Base-by-base conservation (phyloP, 2,113 vertebrate species). In the Arothron firmamentum region DNA sequence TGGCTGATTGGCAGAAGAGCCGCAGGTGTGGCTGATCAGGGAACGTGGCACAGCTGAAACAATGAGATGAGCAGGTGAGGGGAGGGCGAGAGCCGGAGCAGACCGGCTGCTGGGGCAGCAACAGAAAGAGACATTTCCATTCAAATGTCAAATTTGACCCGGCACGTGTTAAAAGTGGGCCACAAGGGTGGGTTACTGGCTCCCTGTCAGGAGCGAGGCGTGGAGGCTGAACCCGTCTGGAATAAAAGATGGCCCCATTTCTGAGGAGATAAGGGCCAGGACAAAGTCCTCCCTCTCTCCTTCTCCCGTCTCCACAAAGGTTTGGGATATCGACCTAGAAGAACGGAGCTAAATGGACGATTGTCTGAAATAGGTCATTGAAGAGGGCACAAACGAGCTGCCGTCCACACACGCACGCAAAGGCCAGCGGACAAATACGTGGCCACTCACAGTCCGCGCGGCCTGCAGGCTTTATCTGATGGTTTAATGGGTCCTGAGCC, bases 281-380 rank as follows among this genome's bases (percentile, higher is more conserved):
- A 14, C 45, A 38, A 0, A 38, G 52, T 34, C 48, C 48, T 48
- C 54, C 61, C 53, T 55, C 53, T 65, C 47, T 19, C 49, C 48
- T 48, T 67, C 69, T 51, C 52, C 49, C 1, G 11, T 52, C 43
- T 43, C 34, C 49, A 75, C 66, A 72, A 77, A 77, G 64, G 62
- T 72, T 52, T 48, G 15, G 63, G 60, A 70, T 20, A 62, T 34
- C 25, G 3, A 25, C 52, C 20, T 16, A 55, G 52, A 59, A 71
- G 53, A 45, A 52, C 28, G 5, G 28, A 56, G 28, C 58, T 59
- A 82, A 85, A 80, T 69, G 62, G 69, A 75, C 59, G 65, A 17
- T 77, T 72, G 76, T 83, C 67, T 64, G 71, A 85, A 87, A 63
- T 60, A 84, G 86, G 84, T 85, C 87, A 84, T 65, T 67, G 58